Evolutionary conservation across 1,140 invertebrate genomes (phyloP).

Genomic region (Ephestia elutella): DNA sequence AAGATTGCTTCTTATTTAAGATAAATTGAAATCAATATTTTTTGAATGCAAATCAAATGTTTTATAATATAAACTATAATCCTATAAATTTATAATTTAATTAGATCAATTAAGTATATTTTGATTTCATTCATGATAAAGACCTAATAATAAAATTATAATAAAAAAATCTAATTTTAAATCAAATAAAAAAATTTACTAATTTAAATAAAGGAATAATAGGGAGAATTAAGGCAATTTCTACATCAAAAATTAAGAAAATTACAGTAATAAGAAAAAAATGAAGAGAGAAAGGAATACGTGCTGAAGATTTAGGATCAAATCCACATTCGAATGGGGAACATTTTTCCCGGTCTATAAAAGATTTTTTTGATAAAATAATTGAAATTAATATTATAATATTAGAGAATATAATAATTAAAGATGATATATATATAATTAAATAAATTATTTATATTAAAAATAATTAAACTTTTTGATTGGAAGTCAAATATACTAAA

Average conservation of each 20-base stretch:
- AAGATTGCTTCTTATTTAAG: too few species aligned
- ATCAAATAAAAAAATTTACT: too few species aligned
- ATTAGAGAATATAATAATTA: constrained; percentile 58
- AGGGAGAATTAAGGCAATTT: constrained; percentile 76
- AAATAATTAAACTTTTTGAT: constrained; percentile 75
- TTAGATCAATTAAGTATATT: too few species aligned
- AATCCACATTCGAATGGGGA: constrained; percentile 79
- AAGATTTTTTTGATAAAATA: constrained; percentile 74
- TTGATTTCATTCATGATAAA: too few species aligned
- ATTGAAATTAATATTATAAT: constrained; percentile 69
- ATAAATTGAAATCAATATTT: too few species aligned
- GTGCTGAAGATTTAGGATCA: constrained; percentile 72
- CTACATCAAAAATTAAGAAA: constrained; percentile 81
- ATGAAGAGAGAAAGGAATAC: constrained; percentile 76
- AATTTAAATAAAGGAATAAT: constrained; percentile 63
- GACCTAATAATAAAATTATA: too few species aligned
- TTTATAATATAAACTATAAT: too few species aligned
- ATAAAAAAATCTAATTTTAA: too few species aligned
- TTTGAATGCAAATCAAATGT: too few species aligned
- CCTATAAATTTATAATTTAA: too few species aligned
- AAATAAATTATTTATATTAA: constrained; percentile 72
- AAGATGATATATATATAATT: constrained; percentile 49
- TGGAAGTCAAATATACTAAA: constrained; percentile 81
- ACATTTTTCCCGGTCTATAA: constrained; percentile 75
- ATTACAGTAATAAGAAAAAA: constrained; percentile 79